Evolutionary conservation across 2,888 invertebrate genomes (phyloP), one percentile per base, ranked within the genome.

Genomic region (Lasioglossum zephyrum): DNA sequence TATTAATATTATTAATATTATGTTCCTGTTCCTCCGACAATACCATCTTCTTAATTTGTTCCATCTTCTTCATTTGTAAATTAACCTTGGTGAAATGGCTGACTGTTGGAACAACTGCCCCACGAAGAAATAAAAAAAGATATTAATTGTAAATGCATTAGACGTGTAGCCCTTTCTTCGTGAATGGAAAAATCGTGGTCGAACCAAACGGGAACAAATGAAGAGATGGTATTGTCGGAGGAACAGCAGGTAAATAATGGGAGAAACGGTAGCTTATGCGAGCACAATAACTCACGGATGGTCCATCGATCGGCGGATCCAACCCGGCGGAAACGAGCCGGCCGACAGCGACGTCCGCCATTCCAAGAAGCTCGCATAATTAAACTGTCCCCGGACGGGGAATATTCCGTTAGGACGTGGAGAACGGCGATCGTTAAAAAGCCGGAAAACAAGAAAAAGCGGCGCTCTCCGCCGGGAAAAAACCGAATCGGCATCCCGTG

Each of bases 351-450:
- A 47, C 53, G 74, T 74, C 57, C 74, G 53, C 57, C 26, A 57
- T 69, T 57, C 70, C 72, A 60, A 44, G 72, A 57, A n/a, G 16
- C 77, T 82, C 80, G 87, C 83, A 60, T 75, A 78, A 84, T 84
- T 78, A 75, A 78, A 78, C 60, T 63, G 79, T 73, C 77, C 41
- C 74, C 31, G 69, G 31, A 69, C 57, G 57, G 9, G 16, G 85
- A 66, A 79, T 57, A 66, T 85, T 84, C 85, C 85, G 85, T 85
- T 80, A 85, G 60, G 60, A 63, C 60, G 60, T 63, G 31, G 84
- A 72, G 39, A 53, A 69, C 66, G 44, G 44, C 63, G 44, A 57
- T 57, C 77, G 73, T 63, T 41, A 53, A 47, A 60, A 44, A 60
- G 36, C 18, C 36, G 60, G 69, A 31, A 73, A 57, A 82, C 49